Percentiles rank a stretch among this genome's conserved stretches.
These are phyloP conservation scores for Magallana angulata DNA, from an alignment of 1,140 invertebrate genomes.

Conservation along the genomic window DNA sequence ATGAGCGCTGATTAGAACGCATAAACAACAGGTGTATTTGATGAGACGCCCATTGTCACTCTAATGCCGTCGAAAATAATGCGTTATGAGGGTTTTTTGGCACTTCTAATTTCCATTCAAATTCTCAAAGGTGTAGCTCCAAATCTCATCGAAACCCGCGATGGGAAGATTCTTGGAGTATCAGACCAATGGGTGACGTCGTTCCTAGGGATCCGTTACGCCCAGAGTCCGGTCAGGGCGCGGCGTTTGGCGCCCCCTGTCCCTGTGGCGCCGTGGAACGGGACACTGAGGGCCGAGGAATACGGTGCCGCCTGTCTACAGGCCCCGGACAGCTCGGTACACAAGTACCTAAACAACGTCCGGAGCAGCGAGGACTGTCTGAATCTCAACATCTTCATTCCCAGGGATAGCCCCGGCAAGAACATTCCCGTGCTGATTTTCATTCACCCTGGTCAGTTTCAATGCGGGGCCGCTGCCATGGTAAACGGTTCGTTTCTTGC, in stretches of 20 bases:
- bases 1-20: slow-evolving; percentile 3
- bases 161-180: neutral
- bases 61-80: neutral
- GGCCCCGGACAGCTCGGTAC: slow-evolving; percentile 93
- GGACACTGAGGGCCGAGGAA: slow-evolving; percentile 86
- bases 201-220: slow-evolving; percentile 87
- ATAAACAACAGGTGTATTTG: neutral
- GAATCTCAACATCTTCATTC: slow-evolving; percentile 92
- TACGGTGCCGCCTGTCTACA: slow-evolving; percentile 94
- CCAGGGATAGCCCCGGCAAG: slow-evolving; percentile 79
- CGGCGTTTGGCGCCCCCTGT: slow-evolving; percentile 93
- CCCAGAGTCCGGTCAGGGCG: slow-evolving; percentile 92
- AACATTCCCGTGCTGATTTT: slow-evolving; percentile 94
- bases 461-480: slow-evolving; percentile 94
- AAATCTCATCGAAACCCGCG: neutral
- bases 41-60: neutral
- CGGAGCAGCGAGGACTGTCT: slow-evolving; percentile 95
- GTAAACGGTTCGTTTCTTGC: slow-evolving; percentile 93
- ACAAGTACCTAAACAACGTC: slow-evolving; percentile 95
- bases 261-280: slow-evolving; percentile 89
- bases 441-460: slow-evolving; percentile 98
- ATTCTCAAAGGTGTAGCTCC: neutral
- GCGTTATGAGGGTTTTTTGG: neutral
- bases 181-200: neutral
- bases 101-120: neutral